A percentile compares a stretch with the other conserved stretches of the same genome.
These are phyloP conservation scores for Heterodera schachtii DNA, from an alignment of 1,140 invertebrate genomes.

Conservation along the genomic window DNA sequence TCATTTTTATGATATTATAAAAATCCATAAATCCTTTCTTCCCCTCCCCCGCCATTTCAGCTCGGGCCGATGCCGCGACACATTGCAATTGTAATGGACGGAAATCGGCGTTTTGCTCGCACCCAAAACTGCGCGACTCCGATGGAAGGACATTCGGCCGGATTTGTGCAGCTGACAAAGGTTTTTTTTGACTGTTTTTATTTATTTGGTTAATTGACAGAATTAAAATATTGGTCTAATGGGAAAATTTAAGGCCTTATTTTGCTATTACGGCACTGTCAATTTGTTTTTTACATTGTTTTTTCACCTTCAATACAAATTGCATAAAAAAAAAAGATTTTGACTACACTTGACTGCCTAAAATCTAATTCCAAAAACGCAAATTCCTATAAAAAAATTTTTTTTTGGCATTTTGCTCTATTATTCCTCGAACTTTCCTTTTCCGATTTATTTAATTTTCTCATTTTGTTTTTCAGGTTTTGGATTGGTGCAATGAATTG, in stretches of 20 bases:
- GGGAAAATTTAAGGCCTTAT: too few relatives aligned
- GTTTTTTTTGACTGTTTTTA: slow-evolving; percentile 57
- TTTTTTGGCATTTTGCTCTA: too few relatives aligned
- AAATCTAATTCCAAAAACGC: too few relatives aligned
- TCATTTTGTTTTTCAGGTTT: slow-evolving; percentile 69
- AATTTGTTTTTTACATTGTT: too few relatives aligned
- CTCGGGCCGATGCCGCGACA: slow-evolving; percentile 39
- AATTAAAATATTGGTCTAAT: neutral
- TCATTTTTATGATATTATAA: neutral
- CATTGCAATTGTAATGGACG: slow-evolving; percentile 72
- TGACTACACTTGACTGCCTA: too few relatives aligned
- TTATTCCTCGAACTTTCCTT: too few relatives aligned
- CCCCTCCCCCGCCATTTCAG: slow-evolving; percentile 19
- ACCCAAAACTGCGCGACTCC: slow-evolving; percentile 76
- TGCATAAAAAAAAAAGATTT: too few relatives aligned
- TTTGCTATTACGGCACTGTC: too few relatives aligned
- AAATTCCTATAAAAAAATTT: too few relatives aligned
- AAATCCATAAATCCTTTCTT: neutral
- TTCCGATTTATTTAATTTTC: too few relatives aligned
- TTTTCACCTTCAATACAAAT: too few relatives aligned
- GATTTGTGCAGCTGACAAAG: slow-evolving; percentile 91
- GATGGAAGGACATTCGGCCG: slow-evolving; percentile 82
- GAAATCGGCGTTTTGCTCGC: slow-evolving; percentile 89
- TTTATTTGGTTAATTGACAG: too few relatives aligned
- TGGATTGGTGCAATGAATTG: slow-evolving; percentile 80